These are phyloP conservation scores for Centroberyx gerrardi DNA, from an alignment of 2,797 vertebrate genomes.

Conservation along the genomic window DNA sequence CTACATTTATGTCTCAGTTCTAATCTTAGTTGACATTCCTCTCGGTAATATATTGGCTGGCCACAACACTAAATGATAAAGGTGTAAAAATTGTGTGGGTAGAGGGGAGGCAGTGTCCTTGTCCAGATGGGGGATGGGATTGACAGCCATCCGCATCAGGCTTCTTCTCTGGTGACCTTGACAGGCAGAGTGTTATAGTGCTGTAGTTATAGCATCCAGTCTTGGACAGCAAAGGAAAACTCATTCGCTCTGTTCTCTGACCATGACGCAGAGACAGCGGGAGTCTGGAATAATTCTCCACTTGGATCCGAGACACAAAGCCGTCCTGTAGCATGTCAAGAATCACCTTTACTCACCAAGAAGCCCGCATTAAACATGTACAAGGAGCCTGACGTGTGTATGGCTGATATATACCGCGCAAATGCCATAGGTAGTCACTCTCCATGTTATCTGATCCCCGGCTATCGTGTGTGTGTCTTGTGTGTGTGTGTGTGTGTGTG, in stretches of 20 bases:
- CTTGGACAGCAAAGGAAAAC: slow-evolving; percentile 35
- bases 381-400: slow-evolving; percentile 27
- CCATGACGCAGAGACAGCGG: slow-evolving; percentile 21
- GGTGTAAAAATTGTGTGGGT: slow-evolving; percentile 53
- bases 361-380: slow-evolving; percentile 44
- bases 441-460: slow-evolving; percentile 67
- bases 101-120: slow-evolving; percentile 51
- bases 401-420: slow-evolving; percentile 43
- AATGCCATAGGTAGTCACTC: slow-evolving; percentile 65
- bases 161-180: slow-evolving; percentile 72
- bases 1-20: not conserved
- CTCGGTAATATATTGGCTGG: slow-evolving; percentile 11
- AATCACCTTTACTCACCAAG: slow-evolving; percentile 48
- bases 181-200: slow-evolving; percentile 47
- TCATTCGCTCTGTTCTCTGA: slow-evolving; percentile 30
- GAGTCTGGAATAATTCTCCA: slow-evolving; percentile 11
- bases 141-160: slow-evolving; percentile 72
- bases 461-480: slow-evolving; percentile 36
- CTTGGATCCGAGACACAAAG: slow-evolving; percentile 25
- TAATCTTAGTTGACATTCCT: slow-evolving; percentile 12
- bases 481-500: slow-evolving; percentile 12
- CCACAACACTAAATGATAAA: slow-evolving; percentile 55
- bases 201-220: slow-evolving; percentile 19
- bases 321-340: slow-evolving; percentile 42
- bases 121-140: slow-evolving; percentile 66